These are phyloP conservation scores for Zele albiditarsus DNA, from an alignment of 2,888 invertebrate species.

Conservation along the genomic window DNA sequence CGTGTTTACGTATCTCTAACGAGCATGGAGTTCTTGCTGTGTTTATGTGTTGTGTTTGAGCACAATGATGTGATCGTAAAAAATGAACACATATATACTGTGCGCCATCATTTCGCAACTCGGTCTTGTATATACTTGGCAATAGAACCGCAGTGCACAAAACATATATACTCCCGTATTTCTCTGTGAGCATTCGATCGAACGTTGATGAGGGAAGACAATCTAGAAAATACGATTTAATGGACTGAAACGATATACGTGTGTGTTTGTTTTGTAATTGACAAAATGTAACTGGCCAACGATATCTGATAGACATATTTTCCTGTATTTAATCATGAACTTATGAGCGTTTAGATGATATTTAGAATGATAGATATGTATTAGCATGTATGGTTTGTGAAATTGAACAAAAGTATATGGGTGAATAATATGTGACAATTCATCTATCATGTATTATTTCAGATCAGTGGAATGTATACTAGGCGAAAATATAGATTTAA, in stretches of 20 bases:
- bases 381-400: no score
- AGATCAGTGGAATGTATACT: no score
- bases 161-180: neutral
- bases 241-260: constrained; percentile 34
- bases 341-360: no score
- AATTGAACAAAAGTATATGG: no score
- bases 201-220: constrained; percentile 29
- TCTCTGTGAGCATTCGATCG: neutral
- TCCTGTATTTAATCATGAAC: neutral
- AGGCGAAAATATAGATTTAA: no score
- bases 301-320: neutral
- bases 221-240: constrained; percentile 44
- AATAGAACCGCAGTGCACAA: neutral
- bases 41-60: constrained; percentile 15
- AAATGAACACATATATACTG: neutral
- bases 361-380: no score
- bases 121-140: neutral
- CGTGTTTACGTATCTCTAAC: constrained; percentile 29
- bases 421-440: no score
- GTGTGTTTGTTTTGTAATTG: constrained; percentile 21
- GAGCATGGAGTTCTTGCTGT: constrained; percentile 6
- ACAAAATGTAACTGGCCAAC: constrained; percentile 25
- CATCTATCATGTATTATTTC: no score
- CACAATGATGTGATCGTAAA: neutral
- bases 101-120: neutral